phyloP scores from a whole-genome alignment of 2,797 vertebrate genomes.

The Stomatorhinus walkeri region DNA sequence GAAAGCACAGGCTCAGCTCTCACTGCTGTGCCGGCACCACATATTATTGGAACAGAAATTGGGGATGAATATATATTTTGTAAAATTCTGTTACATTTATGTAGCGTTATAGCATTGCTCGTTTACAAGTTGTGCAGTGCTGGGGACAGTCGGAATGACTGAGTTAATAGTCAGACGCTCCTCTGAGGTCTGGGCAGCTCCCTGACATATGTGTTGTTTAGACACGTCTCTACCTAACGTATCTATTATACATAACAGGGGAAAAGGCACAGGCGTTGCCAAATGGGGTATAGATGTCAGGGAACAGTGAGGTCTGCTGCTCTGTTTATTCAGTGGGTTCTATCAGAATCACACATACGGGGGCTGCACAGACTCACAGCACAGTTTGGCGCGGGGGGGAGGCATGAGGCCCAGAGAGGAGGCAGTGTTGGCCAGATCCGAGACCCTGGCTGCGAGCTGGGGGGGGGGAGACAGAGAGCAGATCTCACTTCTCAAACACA shows the following conservation, averaged over 20 bases:
- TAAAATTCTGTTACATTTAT: neutral
- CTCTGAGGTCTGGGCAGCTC: slow-evolving; percentile 36
- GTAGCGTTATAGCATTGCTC: neutral
- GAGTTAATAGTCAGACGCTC: slow-evolving; percentile 34
- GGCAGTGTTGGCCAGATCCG: slow-evolving; percentile 76
- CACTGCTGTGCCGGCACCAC: neutral
- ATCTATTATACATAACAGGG: slow-evolving; percentile 37
- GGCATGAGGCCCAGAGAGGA: slow-evolving; percentile 15
- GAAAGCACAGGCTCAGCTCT: neutral
- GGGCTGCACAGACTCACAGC: slow-evolving; percentile 9
- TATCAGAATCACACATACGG: neutral
- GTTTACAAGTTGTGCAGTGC: neutral
- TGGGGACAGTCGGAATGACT: slow-evolving; percentile 25
- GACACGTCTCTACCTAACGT: slow-evolving; percentile 30
- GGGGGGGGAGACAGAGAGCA: slow-evolving; percentile 61
- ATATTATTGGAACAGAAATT: neutral
- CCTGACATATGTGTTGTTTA: slow-evolving; percentile 38
- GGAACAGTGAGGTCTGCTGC: slow-evolving; percentile 39
- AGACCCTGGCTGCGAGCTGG: slow-evolving; percentile 72
- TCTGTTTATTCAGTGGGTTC: slow-evolving; percentile 49
- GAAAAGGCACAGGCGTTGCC: slow-evolving; percentile 49
- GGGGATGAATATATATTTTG: neutral
- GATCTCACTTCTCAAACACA: slow-evolving; percentile 77
- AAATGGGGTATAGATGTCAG: slow-evolving; percentile 39
- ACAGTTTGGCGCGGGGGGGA: slow-evolving; percentile 18